phyloP scores from a whole-genome alignment of 2,888 invertebrate genomes.

The Drosophila pegasa region DNA sequence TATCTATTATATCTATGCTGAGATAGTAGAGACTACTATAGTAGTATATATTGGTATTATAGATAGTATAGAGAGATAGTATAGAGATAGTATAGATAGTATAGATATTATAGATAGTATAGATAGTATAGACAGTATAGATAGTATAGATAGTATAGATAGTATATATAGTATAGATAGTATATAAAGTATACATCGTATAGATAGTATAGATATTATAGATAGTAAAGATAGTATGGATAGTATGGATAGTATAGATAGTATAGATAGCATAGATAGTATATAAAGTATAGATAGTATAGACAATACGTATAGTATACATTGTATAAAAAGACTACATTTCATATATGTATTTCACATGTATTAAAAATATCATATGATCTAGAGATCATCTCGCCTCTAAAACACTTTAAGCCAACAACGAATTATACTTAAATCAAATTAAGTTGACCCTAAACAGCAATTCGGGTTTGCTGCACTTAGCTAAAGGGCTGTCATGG shows the following conservation, averaged over 20 bases:
- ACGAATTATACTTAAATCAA: not conserved
- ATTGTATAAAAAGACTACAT: too few species aligned
- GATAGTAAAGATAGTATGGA: not conserved
- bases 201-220: not conserved
- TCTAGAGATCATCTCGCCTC: not conserved
- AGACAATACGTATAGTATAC: too few species aligned
- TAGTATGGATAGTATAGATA: not conserved
- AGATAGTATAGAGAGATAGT: not conserved
- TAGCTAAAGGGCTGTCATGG: slow-evolving; percentile 15
- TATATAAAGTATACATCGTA: too few species aligned
- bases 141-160: not conserved
- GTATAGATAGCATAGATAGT: not conserved
- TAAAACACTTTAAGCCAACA: not conserved
- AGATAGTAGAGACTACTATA: too few species aligned
- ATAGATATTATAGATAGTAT: not conserved
- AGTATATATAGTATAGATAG: not conserved
- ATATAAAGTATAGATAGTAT: too few species aligned
- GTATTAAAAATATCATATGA: too few species aligned
- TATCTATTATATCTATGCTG: too few species aligned
- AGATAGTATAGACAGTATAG: not conserved
- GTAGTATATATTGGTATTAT: not conserved
- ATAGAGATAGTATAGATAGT: not conserved
- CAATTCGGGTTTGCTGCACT: not conserved
- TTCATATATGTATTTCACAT: too few species aligned
- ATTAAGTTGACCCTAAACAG: not conserved